Percentiles rank a stretch among this genome's conserved stretches.
Evolutionary conservation across 2,113 vertebrate genomes (phyloP).

Genomic region (Paracanthobrama guichenoti): DNA sequence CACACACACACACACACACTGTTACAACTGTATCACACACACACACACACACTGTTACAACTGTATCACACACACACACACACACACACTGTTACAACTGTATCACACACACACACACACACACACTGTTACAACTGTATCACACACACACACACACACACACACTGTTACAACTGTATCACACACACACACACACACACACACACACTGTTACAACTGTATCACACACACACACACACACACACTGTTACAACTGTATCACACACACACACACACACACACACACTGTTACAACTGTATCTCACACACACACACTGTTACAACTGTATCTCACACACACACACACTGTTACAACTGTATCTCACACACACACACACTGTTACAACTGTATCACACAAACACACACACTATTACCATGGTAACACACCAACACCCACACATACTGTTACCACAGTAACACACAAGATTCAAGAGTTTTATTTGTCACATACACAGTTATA

Average conservation of each 20-base stretch:
- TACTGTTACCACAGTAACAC: too few relatives aligned
- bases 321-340: background rate
- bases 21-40: background rate
- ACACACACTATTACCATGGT: accelerated
- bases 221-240: background rate
- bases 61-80: background rate
- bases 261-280: background rate
- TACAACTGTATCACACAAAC: background rate
- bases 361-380: background rate
- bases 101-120: background rate
- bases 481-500: too few relatives aligned
- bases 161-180: background rate
- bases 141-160: background rate
- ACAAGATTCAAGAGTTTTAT: too few relatives aligned
- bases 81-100: background rate
- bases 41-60: background rate
- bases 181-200: too few relatives aligned
- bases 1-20: slow-evolving; percentile 22
- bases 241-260: background rate
- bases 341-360: background rate
- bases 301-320: too few relatives aligned
- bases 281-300: too few relatives aligned
- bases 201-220: background rate
- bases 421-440: background rate
- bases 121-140: background rate